Base-by-base conservation (phyloP, 2,113 vertebrate genomes). In the Brachionichthys hirsutus region DNA sequence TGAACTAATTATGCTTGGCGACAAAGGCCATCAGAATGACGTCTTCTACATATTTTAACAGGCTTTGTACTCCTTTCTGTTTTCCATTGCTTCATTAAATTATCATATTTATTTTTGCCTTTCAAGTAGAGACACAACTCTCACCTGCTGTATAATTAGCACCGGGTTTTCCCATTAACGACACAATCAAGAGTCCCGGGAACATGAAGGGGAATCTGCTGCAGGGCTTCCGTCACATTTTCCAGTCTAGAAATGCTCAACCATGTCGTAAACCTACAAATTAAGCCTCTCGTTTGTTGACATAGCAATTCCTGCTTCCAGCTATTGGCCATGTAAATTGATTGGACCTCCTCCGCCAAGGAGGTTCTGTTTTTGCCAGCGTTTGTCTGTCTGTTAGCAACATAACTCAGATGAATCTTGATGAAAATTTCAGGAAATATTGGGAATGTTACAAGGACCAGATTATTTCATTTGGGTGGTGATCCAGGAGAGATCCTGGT, bases 321-420 rank as follows among this genome's bases (percentile, higher is more conserved):
- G 44, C 60, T 65, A 56, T 44, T 62, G 47, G 74, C 68, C 80
- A 80, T 76, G 24, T 30, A 86, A 86, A 87, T 86, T 84, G 75
- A 89, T 77, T 79, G 73, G 60, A 73, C 68, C 48, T n/a, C n/a
- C n/a, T n/a, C n/a, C n/a, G n/a, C n/a, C n/a, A n/a, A n/a, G n/a
- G n/a, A n/a, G n/a, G n/a, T n/a, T n/a, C n/a, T n/a, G n/a, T n/a
- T n/a, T n/a, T n/a, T n/a, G n/a, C n/a, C n/a, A n/a, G n/a, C n/a
- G n/a, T n/a, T n/a, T n/a, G n/a, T n/a, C n/a, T n/a, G n/a, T n/a
- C n/a, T n/a, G n/a, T n/a, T n/a, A n/a, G n/a, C n/a, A n/a, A n/a
- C n/a, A n/a, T n/a, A n/a, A n/a, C n/a, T n/a, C n/a, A n/a, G n/a
- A n/a, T n/a, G n/a, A n/a, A n/a, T n/a, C n/a, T n/a, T n/a, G n/a